Evolutionary conservation across 2,113 vertebrate genomes (phyloP).

Genomic region (Amblyopsis rosae): DNA sequence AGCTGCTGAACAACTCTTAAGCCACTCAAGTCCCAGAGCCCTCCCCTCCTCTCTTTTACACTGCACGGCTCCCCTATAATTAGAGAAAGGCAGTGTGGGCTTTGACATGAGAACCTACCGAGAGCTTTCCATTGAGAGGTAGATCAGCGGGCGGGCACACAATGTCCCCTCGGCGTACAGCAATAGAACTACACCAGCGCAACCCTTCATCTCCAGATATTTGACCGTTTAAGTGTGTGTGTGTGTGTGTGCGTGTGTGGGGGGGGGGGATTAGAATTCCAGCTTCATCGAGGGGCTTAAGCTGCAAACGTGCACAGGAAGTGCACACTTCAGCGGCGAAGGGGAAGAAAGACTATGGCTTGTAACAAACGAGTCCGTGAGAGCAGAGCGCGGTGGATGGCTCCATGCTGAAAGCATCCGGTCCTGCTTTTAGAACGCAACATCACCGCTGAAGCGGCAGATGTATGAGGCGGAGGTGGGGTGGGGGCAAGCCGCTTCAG

Average conservation of each 20-base stretch:
- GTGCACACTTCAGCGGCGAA: conserved; percentile 71
- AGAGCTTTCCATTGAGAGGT: conserved; percentile 63
- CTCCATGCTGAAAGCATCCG: conserved; percentile 77
- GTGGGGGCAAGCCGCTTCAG: conserved; percentile 34
- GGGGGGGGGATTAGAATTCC: conserved; percentile 55
- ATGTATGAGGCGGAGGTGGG: conserved; percentile 55
- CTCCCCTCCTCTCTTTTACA: background rate
- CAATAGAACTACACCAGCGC: conserved; percentile 58
- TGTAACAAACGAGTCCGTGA: conserved; percentile 69
- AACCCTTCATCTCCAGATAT: conserved; percentile 71
- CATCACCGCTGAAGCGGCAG: conserved; percentile 75
- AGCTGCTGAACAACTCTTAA: conserved; percentile 56
- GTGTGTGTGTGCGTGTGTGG: conserved; percentile 59
- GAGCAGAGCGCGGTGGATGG: conserved; percentile 59
- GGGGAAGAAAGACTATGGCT: conserved; percentile 68
- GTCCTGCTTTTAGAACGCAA: conserved; percentile 73
- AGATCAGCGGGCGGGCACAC: conserved; percentile 69
- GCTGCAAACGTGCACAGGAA: conserved; percentile 73
- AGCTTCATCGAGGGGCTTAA: conserved; percentile 60
- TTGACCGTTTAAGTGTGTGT: conserved; percentile 72
- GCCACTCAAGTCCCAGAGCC: conserved; percentile 31
- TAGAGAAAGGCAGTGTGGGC: conserved; percentile 47
- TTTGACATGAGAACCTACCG: conserved; percentile 63
- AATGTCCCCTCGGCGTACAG: conserved; percentile 60
- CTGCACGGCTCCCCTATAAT: conserved; percentile 44